Evolutionary conservation across 2,797 vertebrate species (phyloP).

Genomic region (Podargus strigoides): DNA sequence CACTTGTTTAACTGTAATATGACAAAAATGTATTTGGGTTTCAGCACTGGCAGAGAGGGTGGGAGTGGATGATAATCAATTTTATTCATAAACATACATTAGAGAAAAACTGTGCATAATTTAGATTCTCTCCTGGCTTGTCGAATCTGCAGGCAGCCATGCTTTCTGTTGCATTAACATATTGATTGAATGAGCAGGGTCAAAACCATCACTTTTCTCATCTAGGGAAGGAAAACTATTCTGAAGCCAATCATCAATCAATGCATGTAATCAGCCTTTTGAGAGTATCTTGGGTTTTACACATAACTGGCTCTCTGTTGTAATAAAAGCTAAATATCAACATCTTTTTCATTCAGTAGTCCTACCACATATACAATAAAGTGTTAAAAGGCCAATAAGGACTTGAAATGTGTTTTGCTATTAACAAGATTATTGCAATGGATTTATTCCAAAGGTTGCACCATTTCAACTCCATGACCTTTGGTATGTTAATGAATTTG

Average conservation of each 20-base stretch:
- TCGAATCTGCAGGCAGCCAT: slow-evolving; percentile 50
- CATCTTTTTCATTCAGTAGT: slow-evolving; percentile 37
- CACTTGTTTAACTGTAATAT: slow-evolving; percentile 42
- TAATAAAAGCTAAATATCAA: slow-evolving; percentile 58
- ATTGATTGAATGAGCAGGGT: slow-evolving; percentile 76
- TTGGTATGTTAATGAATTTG: slow-evolving; percentile 65
- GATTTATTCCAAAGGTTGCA: slow-evolving; percentile 61
- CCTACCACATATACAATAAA: slow-evolving; percentile 16
- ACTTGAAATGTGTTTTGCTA: slow-evolving; percentile 51
- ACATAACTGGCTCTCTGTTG: slow-evolving; percentile 7
- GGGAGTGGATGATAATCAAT: slow-evolving; percentile 38
- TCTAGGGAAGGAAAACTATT: slow-evolving; percentile 68
- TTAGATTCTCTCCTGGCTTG: slow-evolving; percentile 61
- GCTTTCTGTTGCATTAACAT: slow-evolving; percentile 72
- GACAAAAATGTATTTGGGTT: slow-evolving; percentile 3
- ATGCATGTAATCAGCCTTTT: slow-evolving; percentile 69
- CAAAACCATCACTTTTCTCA: slow-evolving; percentile 68
- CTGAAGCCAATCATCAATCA: slow-evolving; percentile 77
- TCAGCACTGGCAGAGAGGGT: not conserved
- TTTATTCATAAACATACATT: slow-evolving; percentile 63
- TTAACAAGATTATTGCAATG: slow-evolving; percentile 59
- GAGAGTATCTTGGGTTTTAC: slow-evolving; percentile 52
- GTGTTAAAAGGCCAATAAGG: slow-evolving; percentile 50
- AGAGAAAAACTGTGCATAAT: slow-evolving; percentile 55
- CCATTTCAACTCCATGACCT: slow-evolving; percentile 57